Evolutionary conservation across 2,888 invertebrate species (phyloP).

Genomic region (Brachyopa scutellaris): DNA sequence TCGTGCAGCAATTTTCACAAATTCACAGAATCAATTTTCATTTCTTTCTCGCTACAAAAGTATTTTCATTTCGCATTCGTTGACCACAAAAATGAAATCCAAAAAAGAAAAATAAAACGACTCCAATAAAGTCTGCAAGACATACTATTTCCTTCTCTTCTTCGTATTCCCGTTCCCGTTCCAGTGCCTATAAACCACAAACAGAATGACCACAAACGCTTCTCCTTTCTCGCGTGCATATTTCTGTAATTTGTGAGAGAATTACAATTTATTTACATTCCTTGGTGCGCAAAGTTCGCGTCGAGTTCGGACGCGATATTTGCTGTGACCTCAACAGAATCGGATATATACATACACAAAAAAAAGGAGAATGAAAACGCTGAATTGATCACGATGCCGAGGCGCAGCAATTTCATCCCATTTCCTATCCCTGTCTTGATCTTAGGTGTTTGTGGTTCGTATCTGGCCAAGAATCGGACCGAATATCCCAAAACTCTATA

Average conservation of each 20-base stretch:
- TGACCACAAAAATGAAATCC: slow-evolving; percentile 18
- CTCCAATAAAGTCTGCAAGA: not conserved
- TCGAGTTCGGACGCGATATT: slow-evolving; percentile 31
- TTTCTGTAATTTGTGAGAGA: slow-evolving; percentile 61
- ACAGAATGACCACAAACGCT: slow-evolving; percentile 23
- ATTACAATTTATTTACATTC: slow-evolving; percentile 69
- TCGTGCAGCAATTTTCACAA: slow-evolving; percentile 45
- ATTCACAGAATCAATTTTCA: slow-evolving; percentile 55
- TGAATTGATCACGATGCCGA: slow-evolving; percentile 4
- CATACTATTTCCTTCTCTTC: slow-evolving; percentile 6
- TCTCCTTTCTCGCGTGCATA: slow-evolving; percentile 31
- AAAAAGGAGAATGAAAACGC: slow-evolving; percentile 3
- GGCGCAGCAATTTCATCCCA: slow-evolving; percentile 20
- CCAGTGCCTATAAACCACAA: slow-evolving; percentile 28
- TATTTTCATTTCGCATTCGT: slow-evolving; percentile 48
- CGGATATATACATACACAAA: not conserved
- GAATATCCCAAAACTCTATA: slow-evolving; percentile 9
- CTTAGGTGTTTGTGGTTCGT: slow-evolving; percentile 5
- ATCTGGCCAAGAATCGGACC: slow-evolving; percentile 9
- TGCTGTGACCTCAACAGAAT: slow-evolving; percentile 33
- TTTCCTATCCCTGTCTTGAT: slow-evolving; percentile 8
- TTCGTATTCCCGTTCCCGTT: not conserved
- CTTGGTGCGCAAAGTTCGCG: slow-evolving; percentile 46
- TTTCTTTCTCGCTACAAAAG: slow-evolving; percentile 25
- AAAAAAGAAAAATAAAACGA: not conserved